Percentiles rank a stretch among this genome's conserved stretches.
Conservation (phyloP, 2,113 vertebrate genomes). For the Cranoglanis bouderius region DNA sequence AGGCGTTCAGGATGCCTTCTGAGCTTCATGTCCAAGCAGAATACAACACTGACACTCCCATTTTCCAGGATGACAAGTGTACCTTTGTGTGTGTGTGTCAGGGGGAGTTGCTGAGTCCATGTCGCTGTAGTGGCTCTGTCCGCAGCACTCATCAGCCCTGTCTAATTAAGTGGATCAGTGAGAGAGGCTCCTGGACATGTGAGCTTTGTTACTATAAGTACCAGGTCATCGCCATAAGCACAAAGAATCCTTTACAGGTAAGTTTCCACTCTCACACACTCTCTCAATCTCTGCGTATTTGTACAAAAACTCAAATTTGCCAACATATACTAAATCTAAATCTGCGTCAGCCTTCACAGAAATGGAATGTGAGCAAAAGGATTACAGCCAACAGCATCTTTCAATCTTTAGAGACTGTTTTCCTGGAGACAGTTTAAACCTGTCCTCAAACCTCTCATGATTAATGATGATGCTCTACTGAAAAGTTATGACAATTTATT, state of each 20-base stretch:
- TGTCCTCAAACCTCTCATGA: background rate
- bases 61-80: background rate
- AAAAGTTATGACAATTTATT: conserved; percentile 5
- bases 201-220: conserved; percentile 99
- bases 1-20: background rate
- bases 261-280: conserved; percentile 24
- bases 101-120: conserved; percentile 97
- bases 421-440: background rate
- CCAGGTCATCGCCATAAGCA: conserved; percentile 98
- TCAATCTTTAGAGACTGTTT: background rate
- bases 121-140: conserved; percentile 93
- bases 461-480: background rate
- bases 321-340: background rate
- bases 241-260: conserved; percentile 99
- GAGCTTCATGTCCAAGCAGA: background rate
- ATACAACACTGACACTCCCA: background rate
- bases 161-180: conserved; percentile 99
- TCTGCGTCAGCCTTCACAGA: background rate
- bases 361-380: background rate
- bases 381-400: background rate
- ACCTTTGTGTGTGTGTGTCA: conserved; percentile 64
- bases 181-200: conserved; percentile 97
- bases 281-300: background rate
- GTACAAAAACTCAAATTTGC: background rate
- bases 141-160: conserved; percentile 98